Percentiles rank a stretch among this genome's conserved stretches.
Evolutionary conservation across 2,888 invertebrate species (phyloP).

Genomic region (Acanthosepion lycidas): DNA sequence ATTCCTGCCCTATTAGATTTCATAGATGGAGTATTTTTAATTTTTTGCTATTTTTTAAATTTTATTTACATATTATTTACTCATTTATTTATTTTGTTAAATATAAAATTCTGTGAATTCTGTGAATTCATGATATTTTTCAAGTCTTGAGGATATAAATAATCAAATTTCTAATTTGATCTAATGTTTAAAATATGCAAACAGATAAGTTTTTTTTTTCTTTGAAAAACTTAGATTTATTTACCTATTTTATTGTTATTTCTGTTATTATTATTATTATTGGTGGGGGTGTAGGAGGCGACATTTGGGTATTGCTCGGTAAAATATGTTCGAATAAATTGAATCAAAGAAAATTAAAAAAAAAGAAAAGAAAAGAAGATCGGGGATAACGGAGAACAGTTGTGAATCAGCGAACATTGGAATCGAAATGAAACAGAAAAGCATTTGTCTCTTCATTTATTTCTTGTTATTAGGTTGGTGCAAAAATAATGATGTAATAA

Average conservation of each 20-base stretch:
- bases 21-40: not conserved
- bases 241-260: not conserved
- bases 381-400: not conserved
- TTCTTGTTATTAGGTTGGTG: too few relatives aligned
- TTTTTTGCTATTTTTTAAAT: too few relatives aligned
- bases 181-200: not conserved
- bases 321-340: not conserved
- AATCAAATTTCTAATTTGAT: not conserved
- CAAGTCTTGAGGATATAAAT: not conserved
- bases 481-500: too few relatives aligned
- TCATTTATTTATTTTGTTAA: not conserved
- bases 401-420: not conserved
- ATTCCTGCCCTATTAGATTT: not conserved
- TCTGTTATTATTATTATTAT: not conserved
- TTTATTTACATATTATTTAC: not conserved
- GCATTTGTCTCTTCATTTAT: not conserved
- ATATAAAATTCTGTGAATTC: not conserved
- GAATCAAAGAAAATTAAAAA: not conserved
- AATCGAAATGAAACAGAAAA: not conserved
- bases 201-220: not conserved
- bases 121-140: not conserved
- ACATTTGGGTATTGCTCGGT: not conserved
- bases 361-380: too few relatives aligned
- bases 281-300: too few relatives aligned
- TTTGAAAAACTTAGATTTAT: not conserved